Conservation (phyloP, 2,888 invertebrate genomes). For the Drosophila hamatofila region DNA sequence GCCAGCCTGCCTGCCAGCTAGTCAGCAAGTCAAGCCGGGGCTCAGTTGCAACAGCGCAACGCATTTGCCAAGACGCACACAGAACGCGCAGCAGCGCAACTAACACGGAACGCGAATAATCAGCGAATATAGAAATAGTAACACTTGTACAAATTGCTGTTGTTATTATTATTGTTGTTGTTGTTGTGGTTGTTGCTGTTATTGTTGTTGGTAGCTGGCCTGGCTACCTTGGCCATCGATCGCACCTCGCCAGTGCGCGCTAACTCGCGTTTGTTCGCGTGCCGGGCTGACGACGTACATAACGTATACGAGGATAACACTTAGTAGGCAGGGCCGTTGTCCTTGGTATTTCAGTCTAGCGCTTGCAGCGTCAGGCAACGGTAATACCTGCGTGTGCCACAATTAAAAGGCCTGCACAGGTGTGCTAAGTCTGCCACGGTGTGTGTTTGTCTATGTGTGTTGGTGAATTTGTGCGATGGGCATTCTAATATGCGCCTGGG, state of each 20-base stretch:
- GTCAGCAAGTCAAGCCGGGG: constrained; percentile 70
- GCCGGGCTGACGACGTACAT: constrained; percentile 36
- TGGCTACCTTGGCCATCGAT: constrained; percentile 71
- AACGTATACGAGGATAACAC: constrained; percentile 42
- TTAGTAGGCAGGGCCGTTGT: constrained; percentile 53
- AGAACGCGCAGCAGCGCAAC: constrained; percentile 26
- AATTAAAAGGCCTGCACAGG: constrained; percentile 12
- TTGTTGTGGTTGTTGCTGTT: background rate
- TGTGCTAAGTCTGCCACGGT: constrained; percentile 12
- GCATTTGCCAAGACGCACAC: constrained; percentile 75
- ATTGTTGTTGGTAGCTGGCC: background rate
- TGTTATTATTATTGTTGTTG: background rate
- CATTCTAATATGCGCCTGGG: constrained; percentile 39
- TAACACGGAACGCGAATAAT: constrained; percentile 8
- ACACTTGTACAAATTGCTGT: constrained; percentile 40
- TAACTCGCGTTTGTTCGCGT: constrained; percentile 43
- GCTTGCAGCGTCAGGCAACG: constrained; percentile 41
- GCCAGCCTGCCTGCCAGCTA: constrained; percentile 48
- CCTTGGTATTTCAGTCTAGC: constrained; percentile 73
- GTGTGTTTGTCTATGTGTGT: constrained; percentile 15
- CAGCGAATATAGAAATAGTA: constrained; percentile 44
- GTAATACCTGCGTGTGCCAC: constrained; percentile 29
- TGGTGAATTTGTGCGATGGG: constrained; percentile 48
- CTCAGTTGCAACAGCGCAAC: constrained; percentile 78
- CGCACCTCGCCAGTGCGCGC: constrained; percentile 40